phyloP scores from a whole-genome alignment of 2,888 invertebrate genomes.

The Idaea dimidiata region DNA sequence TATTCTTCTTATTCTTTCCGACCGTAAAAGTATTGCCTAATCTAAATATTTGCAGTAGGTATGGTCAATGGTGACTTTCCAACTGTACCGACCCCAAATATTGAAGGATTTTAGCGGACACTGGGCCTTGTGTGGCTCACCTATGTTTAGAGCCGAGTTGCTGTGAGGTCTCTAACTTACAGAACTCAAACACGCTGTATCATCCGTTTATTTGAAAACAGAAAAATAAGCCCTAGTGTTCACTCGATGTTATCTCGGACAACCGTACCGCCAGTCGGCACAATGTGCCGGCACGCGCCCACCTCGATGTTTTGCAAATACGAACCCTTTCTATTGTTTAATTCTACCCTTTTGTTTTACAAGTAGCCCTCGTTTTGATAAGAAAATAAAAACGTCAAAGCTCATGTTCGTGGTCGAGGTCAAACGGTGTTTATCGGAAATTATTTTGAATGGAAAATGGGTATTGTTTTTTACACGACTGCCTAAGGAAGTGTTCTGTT shows the following conservation, averaged over 20 bases:
- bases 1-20: no score
- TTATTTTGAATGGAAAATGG: not conserved
- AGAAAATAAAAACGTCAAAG: slow-evolving; percentile 29
- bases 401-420: slow-evolving; percentile 15
- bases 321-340: slow-evolving; percentile 50
- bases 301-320: slow-evolving; percentile 35
- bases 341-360: slow-evolving; percentile 42
- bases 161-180: not conserved
- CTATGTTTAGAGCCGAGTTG: no score
- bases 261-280: slow-evolving; percentile 31
- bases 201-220: slow-evolving; percentile 11
- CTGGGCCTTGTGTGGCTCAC: no score
- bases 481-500: no score
- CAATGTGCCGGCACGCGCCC: slow-evolving; percentile 52
- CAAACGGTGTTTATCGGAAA: not conserved
- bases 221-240: slow-evolving; percentile 43
- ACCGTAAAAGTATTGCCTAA: no score
- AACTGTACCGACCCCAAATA: no score
- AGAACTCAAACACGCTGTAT: slow-evolving; percentile 9
- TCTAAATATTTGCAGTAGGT: no score
- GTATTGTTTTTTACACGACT: not conserved
- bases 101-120: no score
- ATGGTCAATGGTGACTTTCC: no score
- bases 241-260: slow-evolving; percentile 42
- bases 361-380: slow-evolving; percentile 40